Base-by-base conservation (phyloP, 2,113 vertebrate genomes). In the Mesitornis unicolor region DNA sequence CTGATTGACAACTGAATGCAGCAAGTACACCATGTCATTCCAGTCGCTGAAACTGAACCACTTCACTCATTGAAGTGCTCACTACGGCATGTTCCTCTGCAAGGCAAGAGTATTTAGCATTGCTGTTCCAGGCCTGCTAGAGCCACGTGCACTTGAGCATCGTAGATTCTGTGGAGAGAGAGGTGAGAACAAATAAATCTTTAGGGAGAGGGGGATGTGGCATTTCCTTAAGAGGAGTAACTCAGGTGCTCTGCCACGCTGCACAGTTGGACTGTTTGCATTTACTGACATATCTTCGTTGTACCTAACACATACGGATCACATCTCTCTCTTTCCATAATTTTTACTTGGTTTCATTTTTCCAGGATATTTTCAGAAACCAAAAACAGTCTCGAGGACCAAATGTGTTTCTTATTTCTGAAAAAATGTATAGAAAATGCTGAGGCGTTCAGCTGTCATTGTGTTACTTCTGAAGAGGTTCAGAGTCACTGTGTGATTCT, bases 401-500 rank as follows among this genome's bases (percentile, higher is more conserved):
- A 97, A 97, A 96, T 78, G 61, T 88, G 59, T 92, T 92, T 82
- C 60, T 69, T 93, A 38, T 89, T 95, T 91, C 82, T 93, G 87
- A 87, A 47, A 79, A 83, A 51, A 47, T n/a, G 11, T 87, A 20
- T 61, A 84, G 84, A 94, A 87, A 88, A 91, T 53, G 38, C 90
- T 93, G 93, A 90, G 70, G 78, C 50, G 91, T 96, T 96, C 64
- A 86, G 71, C 65, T 93, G 45, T 79, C 56, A 12, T 26, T 79
- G 48, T 91, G 69, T 48, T 68, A 63, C 36, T 96, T 93, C 42
- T 93, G 75, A 87, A 92, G 60, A 75, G 57, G 69, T 87, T 89
- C 78, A 86, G 94, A 92, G 89, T 96, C 96, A 90, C 96, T 89
- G 1, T 95, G 95, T 96, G 94, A 96, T 95, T 94, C 93, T 96